Conservation (phyloP, 1,140 invertebrate species). For the Sinella curviseta region DNA sequence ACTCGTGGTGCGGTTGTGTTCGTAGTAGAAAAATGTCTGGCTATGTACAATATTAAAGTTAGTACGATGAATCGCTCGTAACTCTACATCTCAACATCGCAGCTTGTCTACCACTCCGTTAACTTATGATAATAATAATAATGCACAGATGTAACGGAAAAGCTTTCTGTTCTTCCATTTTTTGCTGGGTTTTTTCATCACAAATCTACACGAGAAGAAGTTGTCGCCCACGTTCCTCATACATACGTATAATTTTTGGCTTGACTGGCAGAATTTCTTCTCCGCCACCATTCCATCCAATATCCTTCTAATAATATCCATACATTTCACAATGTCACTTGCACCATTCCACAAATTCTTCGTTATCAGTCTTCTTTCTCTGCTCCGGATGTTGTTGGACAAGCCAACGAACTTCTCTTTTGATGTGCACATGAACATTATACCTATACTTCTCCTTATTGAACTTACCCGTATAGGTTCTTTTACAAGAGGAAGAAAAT, state of each 20-base stretch:
- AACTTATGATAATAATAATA: not conserved
- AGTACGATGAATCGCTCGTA: not conserved
- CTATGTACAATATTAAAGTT: not conserved
- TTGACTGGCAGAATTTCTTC: too few relatives aligned
- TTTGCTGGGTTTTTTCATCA: too few relatives aligned
- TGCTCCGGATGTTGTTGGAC: constrained; percentile 8
- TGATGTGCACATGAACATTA: too few relatives aligned
- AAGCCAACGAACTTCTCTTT: not conserved
- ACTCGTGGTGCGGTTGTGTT: too few relatives aligned
- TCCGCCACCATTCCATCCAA: not conserved
- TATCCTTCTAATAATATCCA: too few relatives aligned
- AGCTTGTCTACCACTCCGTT: not conserved
- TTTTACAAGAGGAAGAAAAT: too few relatives aligned
- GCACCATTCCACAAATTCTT: not conserved
- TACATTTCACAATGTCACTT: not conserved
- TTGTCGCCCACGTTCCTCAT: too few relatives aligned
- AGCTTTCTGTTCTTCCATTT: not conserved
- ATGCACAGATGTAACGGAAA: not conserved
- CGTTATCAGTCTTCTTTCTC: not conserved
- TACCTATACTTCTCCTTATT: too few relatives aligned
- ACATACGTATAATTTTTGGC: too few relatives aligned
- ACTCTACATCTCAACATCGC: too few relatives aligned
- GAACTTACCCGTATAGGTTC: too few relatives aligned
- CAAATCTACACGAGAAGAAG: too few relatives aligned
- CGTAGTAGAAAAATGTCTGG: not conserved